These are phyloP conservation scores for Tetragnatha versicolor DNA, from an alignment of 1,140 invertebrate species.

Conservation along the genomic window DNA sequence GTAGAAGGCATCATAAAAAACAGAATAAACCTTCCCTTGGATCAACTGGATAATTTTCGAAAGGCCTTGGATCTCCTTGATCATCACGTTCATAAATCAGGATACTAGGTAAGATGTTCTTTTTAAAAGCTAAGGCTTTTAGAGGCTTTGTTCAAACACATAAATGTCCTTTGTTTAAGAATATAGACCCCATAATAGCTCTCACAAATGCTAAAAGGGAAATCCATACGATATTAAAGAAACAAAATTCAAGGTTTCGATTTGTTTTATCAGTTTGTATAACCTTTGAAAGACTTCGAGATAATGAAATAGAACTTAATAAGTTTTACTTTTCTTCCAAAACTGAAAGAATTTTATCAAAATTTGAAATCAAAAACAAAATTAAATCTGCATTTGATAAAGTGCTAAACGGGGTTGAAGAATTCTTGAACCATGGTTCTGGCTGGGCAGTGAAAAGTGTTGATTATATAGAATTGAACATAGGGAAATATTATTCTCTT, in stretches of 20 bases:
- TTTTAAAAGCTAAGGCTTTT: background rate
- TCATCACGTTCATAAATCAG: background rate
- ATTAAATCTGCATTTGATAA: background rate
- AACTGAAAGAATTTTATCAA: conserved; percentile 2
- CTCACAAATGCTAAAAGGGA: background rate
- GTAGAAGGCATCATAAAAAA: background rate
- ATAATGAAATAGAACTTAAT: background rate
- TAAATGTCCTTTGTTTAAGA: background rate
- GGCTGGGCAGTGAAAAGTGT: conserved; percentile 18
- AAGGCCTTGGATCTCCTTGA: background rate
- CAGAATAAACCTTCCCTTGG: background rate
- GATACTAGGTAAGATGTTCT: too few relatives aligned
- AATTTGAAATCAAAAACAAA: conserved; percentile 4
- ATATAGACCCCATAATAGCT: conserved; percentile 3
- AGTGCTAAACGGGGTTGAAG: background rate
- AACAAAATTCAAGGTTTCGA: background rate
- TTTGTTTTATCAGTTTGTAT: background rate
- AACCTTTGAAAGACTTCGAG: background rate
- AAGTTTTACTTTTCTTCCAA: conserved; percentile 10
- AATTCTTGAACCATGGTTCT: background rate
- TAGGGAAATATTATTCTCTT: background rate
- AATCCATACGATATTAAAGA: background rate
- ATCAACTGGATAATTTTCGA: background rate
- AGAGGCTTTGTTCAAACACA: background rate
- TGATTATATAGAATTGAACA: conserved; percentile 10